Base-by-base conservation (phyloP, 2,888 invertebrate species). In the Stegophylla sp. region DNA sequence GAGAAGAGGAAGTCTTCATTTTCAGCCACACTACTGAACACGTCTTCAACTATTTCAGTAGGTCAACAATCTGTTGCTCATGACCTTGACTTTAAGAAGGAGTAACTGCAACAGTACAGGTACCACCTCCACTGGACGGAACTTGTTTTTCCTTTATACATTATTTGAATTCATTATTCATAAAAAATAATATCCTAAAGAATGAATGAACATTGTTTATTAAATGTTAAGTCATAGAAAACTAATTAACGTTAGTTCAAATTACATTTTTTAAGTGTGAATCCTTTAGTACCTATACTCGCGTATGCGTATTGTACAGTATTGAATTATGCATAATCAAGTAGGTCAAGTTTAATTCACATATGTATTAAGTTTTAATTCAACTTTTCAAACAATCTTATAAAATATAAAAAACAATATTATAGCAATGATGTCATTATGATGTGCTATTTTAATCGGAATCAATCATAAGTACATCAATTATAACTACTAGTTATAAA, bases 71-170 rank as follows among this genome's bases (percentile, higher is more conserved):
- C 64, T 74, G n/a, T 41, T 23, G 48, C 20, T 63, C 0, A 41
- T 66, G 43, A 66, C 64, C 75, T 76, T 76, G 75, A 53, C 64
- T 66, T 75, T 66, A 53, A 43, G 75, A 76, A 76, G 75, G 75
- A 76, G 75, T 17, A 53, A 66, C 48, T 51, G 41, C 53, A 23
- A 28, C 12, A 34, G 26, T 20, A 23, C n/a, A 51, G 9, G 17
- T 53, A 41, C 75, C 75, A 66, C 75, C 41, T 53, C 64, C 75
- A 43, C 7, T 34, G 34, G 34, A 53, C 13, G 15, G 4, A 75
- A 75, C 74, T 23, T 48, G 51, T 64, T 75, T 43, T 51, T 23
- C 51, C 17, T 28, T 17, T 17, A 7, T 56, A 0, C 20, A 20
- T 23, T 9, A 56, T 56, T 7, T 34, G 34, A 34, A 4, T 51